Evolutionary conservation across 2,888 invertebrate genomes (phyloP).

Genomic region (Erannis defoliaria): DNA sequence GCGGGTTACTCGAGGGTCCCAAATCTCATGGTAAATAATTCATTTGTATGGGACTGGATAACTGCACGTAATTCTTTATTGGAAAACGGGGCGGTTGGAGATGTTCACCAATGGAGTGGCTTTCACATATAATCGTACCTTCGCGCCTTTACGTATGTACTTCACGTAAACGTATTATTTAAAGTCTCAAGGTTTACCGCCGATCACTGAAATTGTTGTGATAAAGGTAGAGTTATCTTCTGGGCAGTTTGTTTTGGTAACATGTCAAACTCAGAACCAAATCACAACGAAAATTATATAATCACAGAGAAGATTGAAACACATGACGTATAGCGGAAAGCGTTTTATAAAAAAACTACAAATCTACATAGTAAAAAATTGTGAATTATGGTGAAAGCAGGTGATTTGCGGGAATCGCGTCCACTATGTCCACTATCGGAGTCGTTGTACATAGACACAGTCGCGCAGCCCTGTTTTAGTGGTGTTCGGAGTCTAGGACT

Average conservation of each 20-base stretch:
- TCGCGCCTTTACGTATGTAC: slow-evolving; percentile 2
- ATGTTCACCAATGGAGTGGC: neutral
- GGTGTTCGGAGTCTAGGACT: too few relatives aligned
- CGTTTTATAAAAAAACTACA: too few relatives aligned
- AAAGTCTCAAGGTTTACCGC: slow-evolving; percentile 2
- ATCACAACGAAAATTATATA: too few relatives aligned
- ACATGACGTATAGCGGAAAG: too few relatives aligned
- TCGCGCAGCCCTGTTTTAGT: too few relatives aligned
- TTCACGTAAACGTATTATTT: slow-evolving; percentile 11
- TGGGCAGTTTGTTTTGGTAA: neutral
- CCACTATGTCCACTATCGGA: too few relatives aligned
- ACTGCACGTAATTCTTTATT: slow-evolving; percentile 35
- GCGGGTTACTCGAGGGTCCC: slow-evolving; percentile 48
- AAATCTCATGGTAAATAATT: slow-evolving; percentile 43
- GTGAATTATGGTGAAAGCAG: too few relatives aligned
- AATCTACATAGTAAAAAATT: too few relatives aligned
- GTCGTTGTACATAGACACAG: too few relatives aligned
- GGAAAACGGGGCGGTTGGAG: slow-evolving; percentile 4
- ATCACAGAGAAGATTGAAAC: too few relatives aligned
- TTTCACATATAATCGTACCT: neutral
- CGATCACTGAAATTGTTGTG: neutral
- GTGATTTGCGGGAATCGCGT: too few relatives aligned
- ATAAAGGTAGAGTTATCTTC: neutral
- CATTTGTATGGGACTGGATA: slow-evolving; percentile 37
- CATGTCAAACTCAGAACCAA: neutral